Conservation (phyloP, 2,888 invertebrate genomes). For the Lacanobia oleracea region DNA sequence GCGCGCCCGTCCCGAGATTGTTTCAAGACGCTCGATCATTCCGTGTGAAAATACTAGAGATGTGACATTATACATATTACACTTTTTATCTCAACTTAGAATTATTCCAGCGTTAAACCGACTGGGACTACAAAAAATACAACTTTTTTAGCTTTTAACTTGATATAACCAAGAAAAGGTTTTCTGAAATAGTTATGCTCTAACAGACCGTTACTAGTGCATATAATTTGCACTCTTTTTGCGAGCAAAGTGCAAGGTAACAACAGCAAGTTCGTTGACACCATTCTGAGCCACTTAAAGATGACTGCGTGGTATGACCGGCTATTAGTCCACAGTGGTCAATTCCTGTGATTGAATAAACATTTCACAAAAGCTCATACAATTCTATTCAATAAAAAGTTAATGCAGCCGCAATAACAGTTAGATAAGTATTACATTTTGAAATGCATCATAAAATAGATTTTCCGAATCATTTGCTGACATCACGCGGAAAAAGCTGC, state of each 20-base stretch:
- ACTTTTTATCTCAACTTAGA: conserved; percentile 51
- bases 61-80: conserved; percentile 57
- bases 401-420: conserved; percentile 13
- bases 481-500: conserved; percentile 65
- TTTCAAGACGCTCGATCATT: conserved; percentile 58
- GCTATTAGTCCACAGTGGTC: conserved; percentile 9
- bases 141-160: conserved; percentile 45
- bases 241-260: conserved; percentile 41
- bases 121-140: conserved; percentile 37
- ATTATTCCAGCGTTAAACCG: conserved; percentile 31
- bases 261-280: conserved; percentile 53
- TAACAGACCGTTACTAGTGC: conserved; percentile 56
- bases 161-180: conserved; percentile 23
- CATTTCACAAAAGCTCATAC: conserved; percentile 2
- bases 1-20: conserved; percentile 55
- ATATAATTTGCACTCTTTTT: conserved; percentile 54
- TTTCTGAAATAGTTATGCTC: conserved; percentile 54
- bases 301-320: not conserved
- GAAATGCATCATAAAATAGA: conserved; percentile 64
- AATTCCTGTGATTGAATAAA: conserved; percentile 20
- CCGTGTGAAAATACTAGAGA: conserved; percentile 64
- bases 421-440: conserved; percentile 41
- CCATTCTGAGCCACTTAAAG: conserved; percentile 31
- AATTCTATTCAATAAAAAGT: conserved; percentile 20
- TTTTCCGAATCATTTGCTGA: conserved; percentile 76